Evolutionary conservation across 2,888 invertebrate species (phyloP), one percentile per base, ranked within the genome.

Genomic region (Empis livida): DNA sequence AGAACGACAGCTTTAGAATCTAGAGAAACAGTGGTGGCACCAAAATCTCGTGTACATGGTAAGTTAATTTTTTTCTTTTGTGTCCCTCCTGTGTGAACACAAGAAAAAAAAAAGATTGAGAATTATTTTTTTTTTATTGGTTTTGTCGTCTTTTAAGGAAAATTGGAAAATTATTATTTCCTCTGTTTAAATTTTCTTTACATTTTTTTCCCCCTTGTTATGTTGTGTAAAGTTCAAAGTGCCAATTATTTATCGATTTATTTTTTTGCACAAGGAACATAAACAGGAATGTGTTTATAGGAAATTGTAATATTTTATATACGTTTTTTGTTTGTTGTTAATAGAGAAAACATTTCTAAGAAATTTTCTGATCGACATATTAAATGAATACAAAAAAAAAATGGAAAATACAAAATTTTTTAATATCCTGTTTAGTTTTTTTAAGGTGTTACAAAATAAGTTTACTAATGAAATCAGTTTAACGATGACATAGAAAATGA

Each of bases 1-100:
- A 80, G 81, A 61, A 82, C 83, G 45, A 83, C 86, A 54, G 82
- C 82, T 42, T 70, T 82, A 56, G 84, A 87, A 64, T 86, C 87
- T 54, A 75, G 86, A 49, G 87, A 85, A 63, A 79, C 84, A 47
- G 78, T 75, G 9, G 64, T 70, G 8, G 54, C 58, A 37, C 76
- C 77, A 50, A 76, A 80, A 46, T 84, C 87, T 54, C 74, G 85
- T 51, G 84, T 84, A 51, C 80, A 82, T 61, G 82, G 84, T 67
- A 59, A 58, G 50, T 44, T 15, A 27, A 30, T 16, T 30, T 30
- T 3, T 35, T 35, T 2, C n/a, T 32, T n/a, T 35, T 35, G n/a
- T n/a, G 3, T 35, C 35, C 32, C n/a, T 35, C 32, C n/a, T 35
- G 23, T 27, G 23, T 27, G 23, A 27, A 27, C 23, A 5, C 5